Percentiles rank a stretch among this genome's conserved stretches.
phyloP scores from a whole-genome alignment of 2,888 invertebrate species.

The Apoda limacodes region DNA sequence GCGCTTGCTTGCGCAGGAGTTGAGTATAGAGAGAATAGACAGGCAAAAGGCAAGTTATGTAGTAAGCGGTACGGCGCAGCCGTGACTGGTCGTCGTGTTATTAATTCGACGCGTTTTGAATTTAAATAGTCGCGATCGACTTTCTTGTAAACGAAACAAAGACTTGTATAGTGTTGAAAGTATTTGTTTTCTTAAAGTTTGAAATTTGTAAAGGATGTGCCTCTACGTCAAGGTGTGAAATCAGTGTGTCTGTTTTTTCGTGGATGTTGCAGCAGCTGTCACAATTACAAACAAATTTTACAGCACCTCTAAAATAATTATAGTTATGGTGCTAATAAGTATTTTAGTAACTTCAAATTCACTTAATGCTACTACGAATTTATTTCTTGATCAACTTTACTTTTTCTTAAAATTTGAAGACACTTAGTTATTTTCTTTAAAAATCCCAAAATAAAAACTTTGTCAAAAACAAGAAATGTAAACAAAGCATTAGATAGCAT shows the following conservation, averaged over 20 bases:
- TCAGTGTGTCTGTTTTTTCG: slow-evolving; percentile 22
- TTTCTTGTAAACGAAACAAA: slow-evolving; percentile 35
- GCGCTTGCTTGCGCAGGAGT: slow-evolving; percentile 61
- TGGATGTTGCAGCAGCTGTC: slow-evolving; percentile 42
- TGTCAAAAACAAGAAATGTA: too few relatives aligned
- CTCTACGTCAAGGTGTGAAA: slow-evolving; percentile 28
- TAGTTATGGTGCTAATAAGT: too few relatives aligned
- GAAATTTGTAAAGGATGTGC: background rate
- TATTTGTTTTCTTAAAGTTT: slow-evolving; percentile 24
- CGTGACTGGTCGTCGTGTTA: slow-evolving; percentile 48
- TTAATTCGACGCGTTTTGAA: slow-evolving; percentile 36
- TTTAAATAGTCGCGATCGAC: slow-evolving; percentile 51
- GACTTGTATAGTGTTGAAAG: slow-evolving; percentile 36
- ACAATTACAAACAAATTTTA: slow-evolving; percentile 29
- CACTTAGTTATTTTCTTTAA: too few relatives aligned
- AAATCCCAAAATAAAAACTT: too few relatives aligned
- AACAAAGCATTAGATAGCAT: too few relatives aligned
- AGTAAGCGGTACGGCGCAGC: slow-evolving; percentile 60
- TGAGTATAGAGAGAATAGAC: slow-evolving; percentile 25
- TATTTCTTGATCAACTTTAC: too few relatives aligned
- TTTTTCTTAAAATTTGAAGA: too few relatives aligned
- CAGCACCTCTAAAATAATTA: too few relatives aligned
- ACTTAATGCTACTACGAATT: too few relatives aligned
- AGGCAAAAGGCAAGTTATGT: slow-evolving; percentile 40
- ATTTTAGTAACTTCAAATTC: too few relatives aligned